Evolutionary conservation across 2,797 vertebrate species (phyloP).

Genomic region (Carapus acus): DNA sequence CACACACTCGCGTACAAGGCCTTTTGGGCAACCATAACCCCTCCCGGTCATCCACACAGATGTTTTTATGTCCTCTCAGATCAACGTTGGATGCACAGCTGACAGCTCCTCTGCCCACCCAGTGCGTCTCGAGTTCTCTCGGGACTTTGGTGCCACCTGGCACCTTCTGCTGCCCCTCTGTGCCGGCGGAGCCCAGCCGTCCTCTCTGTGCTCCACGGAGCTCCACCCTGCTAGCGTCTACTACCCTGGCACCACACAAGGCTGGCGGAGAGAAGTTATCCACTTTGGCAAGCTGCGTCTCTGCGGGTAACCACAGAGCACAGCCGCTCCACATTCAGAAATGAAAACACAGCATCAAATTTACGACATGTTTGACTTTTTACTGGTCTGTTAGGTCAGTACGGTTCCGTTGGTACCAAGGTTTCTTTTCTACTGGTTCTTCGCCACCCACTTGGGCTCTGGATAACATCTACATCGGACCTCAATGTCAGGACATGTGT

Average conservation of each 20-base stretch:
- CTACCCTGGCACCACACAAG: conserved; percentile 88
- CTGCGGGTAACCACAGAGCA: conserved; percentile 80
- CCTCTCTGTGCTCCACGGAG: conserved; percentile 91
- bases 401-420: conserved; percentile 97
- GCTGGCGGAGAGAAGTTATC: conserved; percentile 93
- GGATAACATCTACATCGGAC: conserved; percentile 92
- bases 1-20: conserved; percentile 8
- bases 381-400: conserved; percentile 74
- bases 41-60: conserved; percentile 10
- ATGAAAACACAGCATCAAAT: not conserved
- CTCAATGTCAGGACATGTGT: conserved; percentile 97
- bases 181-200: conserved; percentile 84
- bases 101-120: conserved; percentile 88
- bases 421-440: conserved; percentile 84
- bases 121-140: conserved; percentile 89
- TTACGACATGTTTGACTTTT: too few species aligned
- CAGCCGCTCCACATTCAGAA: not conserved
- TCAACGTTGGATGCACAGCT: conserved; percentile 91
- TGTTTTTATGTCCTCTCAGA: conserved; percentile 62
- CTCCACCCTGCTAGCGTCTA: conserved; percentile 93
- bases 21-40: not conserved
- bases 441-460: conserved; percentile 93
- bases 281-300: conserved; percentile 91
- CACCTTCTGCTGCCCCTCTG: conserved; percentile 93
- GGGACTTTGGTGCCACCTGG: conserved; percentile 97